Evolutionary conservation across 2,797 vertebrate genomes (phyloP).

Genomic region (Chelon labrosus): DNA sequence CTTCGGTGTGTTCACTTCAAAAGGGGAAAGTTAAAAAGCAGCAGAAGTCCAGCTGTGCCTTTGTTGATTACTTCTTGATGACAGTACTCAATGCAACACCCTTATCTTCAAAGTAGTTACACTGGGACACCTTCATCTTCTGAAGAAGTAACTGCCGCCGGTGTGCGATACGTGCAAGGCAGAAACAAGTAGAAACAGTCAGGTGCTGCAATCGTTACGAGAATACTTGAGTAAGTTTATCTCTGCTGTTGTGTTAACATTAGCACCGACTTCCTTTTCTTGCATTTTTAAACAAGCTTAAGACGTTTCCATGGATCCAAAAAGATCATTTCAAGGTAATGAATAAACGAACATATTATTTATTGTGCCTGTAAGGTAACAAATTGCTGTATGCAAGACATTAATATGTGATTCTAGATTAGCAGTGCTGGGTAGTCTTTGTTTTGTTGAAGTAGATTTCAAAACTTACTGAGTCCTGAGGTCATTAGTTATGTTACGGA

Average conservation of each 20-base stretch:
- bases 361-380: background rate
- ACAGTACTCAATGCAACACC: constrained; percentile 47
- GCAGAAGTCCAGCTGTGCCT: constrained; percentile 70
- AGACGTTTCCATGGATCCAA: background rate
- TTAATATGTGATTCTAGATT: constrained; percentile 6
- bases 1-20: constrained; percentile 51
- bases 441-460: background rate
- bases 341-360: no score
- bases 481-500: constrained; percentile 38
- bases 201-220: background rate
- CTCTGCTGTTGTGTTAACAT: constrained; percentile 1
- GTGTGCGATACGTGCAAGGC: constrained; percentile 18
- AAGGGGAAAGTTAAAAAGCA: constrained; percentile 57
- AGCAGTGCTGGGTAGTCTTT: background rate
- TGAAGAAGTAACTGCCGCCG: constrained; percentile 29
- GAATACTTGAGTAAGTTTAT: background rate
- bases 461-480: constrained; percentile 21
- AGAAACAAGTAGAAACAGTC: constrained; percentile 4
- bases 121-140: constrained; percentile 46
- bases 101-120: constrained; percentile 69
- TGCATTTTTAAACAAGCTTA: background rate
- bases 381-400: background rate
- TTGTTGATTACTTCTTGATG: constrained; percentile 72
- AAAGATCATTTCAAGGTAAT: no score
- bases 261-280: background rate